Evolutionary conservation across 2,888 invertebrate species (phyloP).

Genomic region (Amiota communis): DNA sequence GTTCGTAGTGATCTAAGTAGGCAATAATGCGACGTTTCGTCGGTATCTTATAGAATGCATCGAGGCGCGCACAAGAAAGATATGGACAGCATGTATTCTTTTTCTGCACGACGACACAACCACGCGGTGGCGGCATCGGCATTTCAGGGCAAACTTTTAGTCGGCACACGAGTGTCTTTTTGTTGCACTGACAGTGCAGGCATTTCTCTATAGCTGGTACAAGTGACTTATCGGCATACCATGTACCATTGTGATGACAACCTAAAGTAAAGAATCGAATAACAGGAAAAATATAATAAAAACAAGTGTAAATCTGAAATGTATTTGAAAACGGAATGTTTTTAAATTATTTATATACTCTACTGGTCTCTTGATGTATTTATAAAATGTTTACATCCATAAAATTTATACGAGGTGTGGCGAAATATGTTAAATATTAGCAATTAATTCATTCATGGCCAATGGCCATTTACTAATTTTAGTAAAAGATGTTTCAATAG

Average conservation of each 20-base stretch:
- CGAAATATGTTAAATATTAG: no score
- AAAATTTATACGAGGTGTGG: no score
- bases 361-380: no score
- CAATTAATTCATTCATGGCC: no score
- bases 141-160: slow-evolving; percentile 83
- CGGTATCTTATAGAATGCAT: slow-evolving; percentile 67
- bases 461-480: no score
- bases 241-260: slow-evolving; percentile 83
- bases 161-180: slow-evolving; percentile 83
- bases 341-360: no score
- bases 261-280: slow-evolving; percentile 71
- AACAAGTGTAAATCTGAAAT: no score
- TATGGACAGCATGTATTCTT: slow-evolving; percentile 84
- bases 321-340: no score
- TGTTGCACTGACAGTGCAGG: slow-evolving; percentile 83
- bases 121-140: slow-evolving; percentile 83
- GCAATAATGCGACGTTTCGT: slow-evolving; percentile 69
- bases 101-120: slow-evolving; percentile 82
- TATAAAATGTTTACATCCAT: no score
- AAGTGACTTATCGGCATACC: slow-evolving; percentile 79
- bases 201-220: slow-evolving; percentile 84
- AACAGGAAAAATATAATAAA: no score
- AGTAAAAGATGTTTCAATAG: no score
- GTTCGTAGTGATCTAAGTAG: slow-evolving; percentile 70
- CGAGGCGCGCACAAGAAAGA: slow-evolving; percentile 81